A percentile compares a stretch with the other conserved stretches of the same genome.
Conservation (phyloP, 1,140 invertebrate species). For the Drosophila watanabei region DNA sequence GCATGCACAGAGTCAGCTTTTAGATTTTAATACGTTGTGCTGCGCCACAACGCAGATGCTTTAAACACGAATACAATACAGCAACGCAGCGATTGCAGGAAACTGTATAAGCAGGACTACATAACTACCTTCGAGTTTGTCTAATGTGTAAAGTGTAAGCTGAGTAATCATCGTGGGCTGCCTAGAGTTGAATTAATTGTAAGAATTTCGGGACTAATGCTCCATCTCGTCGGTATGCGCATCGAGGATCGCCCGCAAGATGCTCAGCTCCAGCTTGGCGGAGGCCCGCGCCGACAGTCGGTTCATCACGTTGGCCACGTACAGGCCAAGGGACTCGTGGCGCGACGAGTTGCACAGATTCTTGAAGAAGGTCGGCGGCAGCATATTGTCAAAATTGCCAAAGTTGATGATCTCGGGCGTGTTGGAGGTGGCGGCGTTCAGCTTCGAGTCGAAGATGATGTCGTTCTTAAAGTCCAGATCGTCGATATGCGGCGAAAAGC, state of each 20-base stretch:
- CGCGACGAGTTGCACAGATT: slow-evolving; percentile 82
- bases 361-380: slow-evolving; percentile 83
- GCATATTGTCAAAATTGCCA: slow-evolving; percentile 78
- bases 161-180: slow-evolving; percentile 23
- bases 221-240: slow-evolving; percentile 80
- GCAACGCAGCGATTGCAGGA: neutral
- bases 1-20: neutral
- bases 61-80: slow-evolving; percentile 19
- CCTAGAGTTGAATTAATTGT: slow-evolving; percentile 15
- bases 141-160: slow-evolving; percentile 26
- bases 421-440: slow-evolving; percentile 53
- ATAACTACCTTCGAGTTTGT: slow-evolving; percentile 30
- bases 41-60: slow-evolving; percentile 5
- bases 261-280: slow-evolving; percentile 78
- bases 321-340: slow-evolving; percentile 78
- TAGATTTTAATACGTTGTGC: neutral
- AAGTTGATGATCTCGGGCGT: slow-evolving; percentile 76
- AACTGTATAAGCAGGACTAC: slow-evolving; percentile 16
- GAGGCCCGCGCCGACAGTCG: slow-evolving; percentile 66
- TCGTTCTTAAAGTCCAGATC: slow-evolving; percentile 81
- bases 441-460: slow-evolving; percentile 78
- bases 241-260: slow-evolving; percentile 78
- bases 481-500: slow-evolving; percentile 77
- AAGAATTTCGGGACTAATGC: slow-evolving; percentile 38
- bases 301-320: slow-evolving; percentile 84